Base-by-base conservation (phyloP, 1,140 invertebrate species). In the Lordiphosa clarofinis region DNA sequence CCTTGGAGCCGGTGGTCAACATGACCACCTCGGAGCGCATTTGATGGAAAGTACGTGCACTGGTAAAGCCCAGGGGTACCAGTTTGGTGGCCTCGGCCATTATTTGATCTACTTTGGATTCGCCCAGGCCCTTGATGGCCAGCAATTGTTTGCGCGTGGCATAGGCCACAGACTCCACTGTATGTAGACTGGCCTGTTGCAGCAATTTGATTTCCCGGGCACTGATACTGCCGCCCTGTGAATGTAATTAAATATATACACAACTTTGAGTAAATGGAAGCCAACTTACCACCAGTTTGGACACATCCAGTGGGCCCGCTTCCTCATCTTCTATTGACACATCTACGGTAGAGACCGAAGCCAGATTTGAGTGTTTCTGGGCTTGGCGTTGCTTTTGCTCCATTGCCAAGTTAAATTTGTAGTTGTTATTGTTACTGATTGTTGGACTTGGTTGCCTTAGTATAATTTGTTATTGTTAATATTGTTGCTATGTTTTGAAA, bases 31-130 rank as follows among this genome's bases (percentile, higher is more conserved):
- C 95, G 13, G 95, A 94, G 59, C 99, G 92, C 89, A 97, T 98
- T 75, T 96, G 94, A 89, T 99, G 96, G 88, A 99, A 96, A 87
- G 98, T 97, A 37, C 97, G 96, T 0, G 98, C 99, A 15, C 97
- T 98, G 28, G 97, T 98, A 86, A 99, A 99, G 0, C 98, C 98
- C 94, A 99, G 97, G 0, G 96, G 96, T 3, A 99, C 96, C 11
- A 99, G 86, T 90, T 99, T 99, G 0, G 92, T 92, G 4, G 97
- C 97, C 91, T 99, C 97, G 42, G 92, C 92, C 50, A 98, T 76
- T 60, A 99, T 94, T 91, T 99, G 99, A 68, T 99, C 98, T 19
- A 97, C 98, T 90, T 99, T 99, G 8, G 94, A 94, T 88, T 99
- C 98, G 56, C 96, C 98, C 46, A 99, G 97, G 1, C 99, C 99